Base-by-base conservation (phyloP, 2,888 invertebrate genomes). In the Volucella inflata region DNA sequence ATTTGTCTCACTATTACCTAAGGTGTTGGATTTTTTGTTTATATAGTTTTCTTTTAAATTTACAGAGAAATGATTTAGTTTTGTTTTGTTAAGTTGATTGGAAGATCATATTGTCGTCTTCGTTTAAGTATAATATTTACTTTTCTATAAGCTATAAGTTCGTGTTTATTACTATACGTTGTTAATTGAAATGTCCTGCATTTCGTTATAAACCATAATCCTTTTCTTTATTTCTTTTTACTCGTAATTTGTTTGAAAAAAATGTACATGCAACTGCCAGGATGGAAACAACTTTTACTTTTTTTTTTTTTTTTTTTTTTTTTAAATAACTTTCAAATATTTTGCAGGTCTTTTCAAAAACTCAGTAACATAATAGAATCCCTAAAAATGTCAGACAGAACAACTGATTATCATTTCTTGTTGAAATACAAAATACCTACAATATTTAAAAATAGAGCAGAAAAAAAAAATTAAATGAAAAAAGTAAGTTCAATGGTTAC, bases 381-480 rank as follows among this genome's bases (percentile, higher is more conserved):
- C 85, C 85, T 85, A 85, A 85, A 76, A 81, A 64, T 81, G 85
- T 85, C 85, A 85, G 85, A 85, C 68, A 60, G 72, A 68, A 77
- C 16, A 72, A 40, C 38, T 62, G 12, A 60, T 71, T 53, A 36
- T 8, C 51, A 48, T 14, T 17, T 40, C 40, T 16, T 50, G 21
- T 70, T 57, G 40, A 17, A 14, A 51, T 53, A 21, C 17, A 30
- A 57, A 12, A 71, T 12, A n/a, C n/a, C n/a, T n/a, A 60, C 42
- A 51, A 38, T 30, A 30, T 30, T 30, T 30, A 30, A 21, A 21
- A 21, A 21, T 1, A 4, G 8, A 42, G 2, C 16, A 36, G 11
- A 46, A 30, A 57, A 10, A 36, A 51, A 21, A 9, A 53, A 0
- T 53, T 17, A 30, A 51, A 12, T 40, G 44, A 44, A n/a, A 44